phyloP scores from a whole-genome alignment of 2,888 invertebrate genomes.

The Lasioglossum leucozonium region DNA sequence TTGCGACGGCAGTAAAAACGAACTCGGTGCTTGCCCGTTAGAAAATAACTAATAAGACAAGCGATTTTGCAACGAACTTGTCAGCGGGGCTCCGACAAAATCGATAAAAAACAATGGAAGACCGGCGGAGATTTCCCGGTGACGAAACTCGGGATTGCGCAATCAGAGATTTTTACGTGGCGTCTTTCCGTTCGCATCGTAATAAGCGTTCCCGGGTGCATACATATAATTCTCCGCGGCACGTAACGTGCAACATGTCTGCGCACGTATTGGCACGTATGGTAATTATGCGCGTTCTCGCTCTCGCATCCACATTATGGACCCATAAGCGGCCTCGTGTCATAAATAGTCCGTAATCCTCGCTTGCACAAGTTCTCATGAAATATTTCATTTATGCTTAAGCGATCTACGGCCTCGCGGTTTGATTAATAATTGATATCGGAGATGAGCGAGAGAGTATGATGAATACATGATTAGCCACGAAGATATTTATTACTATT shows the following conservation, averaged over 20 bases:
- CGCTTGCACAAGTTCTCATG: background rate
- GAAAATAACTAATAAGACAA: background rate
- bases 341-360: slow-evolving; percentile 9
- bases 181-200: slow-evolving; percentile 7
- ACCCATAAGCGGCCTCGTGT: background rate
- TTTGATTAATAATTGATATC: background rate
- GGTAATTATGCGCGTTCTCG: slow-evolving; percentile 24
- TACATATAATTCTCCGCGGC: slow-evolving; percentile 34
- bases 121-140: background rate
- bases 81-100: background rate
- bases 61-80: slow-evolving; percentile 19
- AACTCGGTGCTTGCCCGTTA: background rate
- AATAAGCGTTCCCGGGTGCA: slow-evolving; percentile 18
- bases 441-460: background rate
- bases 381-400: slow-evolving; percentile 9
- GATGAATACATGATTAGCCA: background rate
- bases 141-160: slow-evolving; percentile 26
- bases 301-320: slow-evolving; percentile 4
- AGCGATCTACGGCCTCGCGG: background rate
- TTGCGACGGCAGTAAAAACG: background rate
- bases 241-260: slow-evolving; percentile 28
- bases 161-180: slow-evolving; percentile 4
- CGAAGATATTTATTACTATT: background rate
- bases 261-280: slow-evolving; percentile 15
- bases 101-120: slow-evolving; percentile 25